Percentiles rank a stretch among this genome's conserved stretches.
phyloP scores from a whole-genome alignment of 1,140 invertebrate genomes.

The Drosophila lacteicornis region DNA sequence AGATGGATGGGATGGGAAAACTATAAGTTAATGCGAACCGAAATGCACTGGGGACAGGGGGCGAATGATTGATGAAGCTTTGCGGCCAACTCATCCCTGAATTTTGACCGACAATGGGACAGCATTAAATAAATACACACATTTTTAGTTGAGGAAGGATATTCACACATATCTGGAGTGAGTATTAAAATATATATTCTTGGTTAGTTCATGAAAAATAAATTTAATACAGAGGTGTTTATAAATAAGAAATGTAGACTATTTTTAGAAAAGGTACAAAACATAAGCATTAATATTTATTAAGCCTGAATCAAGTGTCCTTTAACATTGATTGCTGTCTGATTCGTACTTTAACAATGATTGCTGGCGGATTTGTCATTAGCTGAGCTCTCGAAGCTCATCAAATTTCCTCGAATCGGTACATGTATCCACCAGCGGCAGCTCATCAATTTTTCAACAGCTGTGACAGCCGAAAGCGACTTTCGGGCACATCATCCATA shows the following conservation, averaged over 20 bases:
- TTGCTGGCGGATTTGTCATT: conserved; percentile 11
- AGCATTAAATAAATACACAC: conserved; percentile 30
- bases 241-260: no score
- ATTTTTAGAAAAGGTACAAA: background rate
- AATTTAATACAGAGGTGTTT: background rate
- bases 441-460: conserved; percentile 67
- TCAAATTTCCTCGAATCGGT: background rate
- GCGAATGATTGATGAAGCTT: conserved; percentile 34
- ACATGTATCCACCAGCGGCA: conserved; percentile 10
- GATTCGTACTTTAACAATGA: background rate
- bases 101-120: conserved; percentile 31
- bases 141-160: background rate
- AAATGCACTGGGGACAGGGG: conserved; percentile 9
- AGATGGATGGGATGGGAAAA: conserved; percentile 33
- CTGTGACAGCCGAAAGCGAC: conserved; percentile 57
- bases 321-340: background rate
- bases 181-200: no score
- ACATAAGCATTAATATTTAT: background rate
- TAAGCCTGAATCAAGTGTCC: background rate
- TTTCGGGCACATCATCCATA: conserved; percentile 47
- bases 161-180: no score
- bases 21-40: conserved; percentile 48
- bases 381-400: conserved; percentile 3
- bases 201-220: background rate
- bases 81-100: conserved; percentile 8